These are phyloP conservation scores for Lithophane semibrunnea DNA, from an alignment of 2,888 invertebrate genomes.

Conservation along the genomic window DNA sequence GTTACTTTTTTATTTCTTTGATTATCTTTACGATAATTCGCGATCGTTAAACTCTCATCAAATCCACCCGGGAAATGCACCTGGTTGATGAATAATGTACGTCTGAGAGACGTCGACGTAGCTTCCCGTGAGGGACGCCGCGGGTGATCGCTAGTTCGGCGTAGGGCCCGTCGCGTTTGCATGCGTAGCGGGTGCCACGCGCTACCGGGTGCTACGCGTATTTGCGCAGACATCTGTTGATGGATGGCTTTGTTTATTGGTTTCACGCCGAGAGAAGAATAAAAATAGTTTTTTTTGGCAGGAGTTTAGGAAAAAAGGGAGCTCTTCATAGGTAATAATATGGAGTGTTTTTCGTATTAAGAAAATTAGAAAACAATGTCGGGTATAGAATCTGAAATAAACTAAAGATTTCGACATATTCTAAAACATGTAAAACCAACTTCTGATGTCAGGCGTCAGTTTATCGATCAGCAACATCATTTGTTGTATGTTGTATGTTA, in stretches of 20 bases:
- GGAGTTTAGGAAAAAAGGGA: not conserved
- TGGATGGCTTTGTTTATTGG: slow-evolving; percentile 59
- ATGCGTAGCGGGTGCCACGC: slow-evolving; percentile 21
- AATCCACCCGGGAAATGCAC: not conserved
- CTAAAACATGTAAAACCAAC: not conserved
- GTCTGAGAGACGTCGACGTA: not conserved
- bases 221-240: slow-evolving; percentile 29
- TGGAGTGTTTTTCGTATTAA: not conserved
- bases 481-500: too few species aligned
- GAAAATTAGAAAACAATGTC: not conserved
- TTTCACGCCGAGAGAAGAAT: slow-evolving; percentile 27
- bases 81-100: not conserved
- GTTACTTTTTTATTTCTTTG: not conserved
- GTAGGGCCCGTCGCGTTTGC: not conserved
- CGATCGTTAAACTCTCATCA: not conserved
- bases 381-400: not conserved
- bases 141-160: not conserved
- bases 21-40: not conserved
- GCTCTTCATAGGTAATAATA: not conserved
- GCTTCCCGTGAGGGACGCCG: not conserved
- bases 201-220: not conserved
- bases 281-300: not conserved
- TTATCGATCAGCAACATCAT: not conserved
- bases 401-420: not conserved
- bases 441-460: not conserved